Evolutionary conservation across 2,797 vertebrate species (phyloP).

Genomic region (Sitta carolinensis): DNA sequence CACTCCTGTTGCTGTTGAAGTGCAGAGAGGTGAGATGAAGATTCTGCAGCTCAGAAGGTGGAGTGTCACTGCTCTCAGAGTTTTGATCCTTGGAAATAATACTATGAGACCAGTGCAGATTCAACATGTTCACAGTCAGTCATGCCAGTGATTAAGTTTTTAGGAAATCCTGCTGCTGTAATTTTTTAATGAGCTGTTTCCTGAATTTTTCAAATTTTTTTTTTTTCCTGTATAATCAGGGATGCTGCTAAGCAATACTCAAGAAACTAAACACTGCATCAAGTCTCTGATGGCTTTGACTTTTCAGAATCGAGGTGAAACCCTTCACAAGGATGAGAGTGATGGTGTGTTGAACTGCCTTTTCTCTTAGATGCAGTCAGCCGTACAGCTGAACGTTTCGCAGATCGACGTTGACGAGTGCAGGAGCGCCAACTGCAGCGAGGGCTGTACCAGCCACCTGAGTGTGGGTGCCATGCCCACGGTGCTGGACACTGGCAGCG

Average conservation of each 20-base stretch:
- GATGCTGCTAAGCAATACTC: neutral
- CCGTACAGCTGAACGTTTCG: conserved; percentile 80
- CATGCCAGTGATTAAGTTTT: neutral
- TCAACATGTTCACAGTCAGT: neutral
- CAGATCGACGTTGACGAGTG: conserved; percentile 85
- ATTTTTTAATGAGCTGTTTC: neutral
- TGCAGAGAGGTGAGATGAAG: neutral
- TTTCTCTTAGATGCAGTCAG: conserved; percentile 81
- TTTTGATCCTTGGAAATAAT: neutral
- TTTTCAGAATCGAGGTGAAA: neutral
- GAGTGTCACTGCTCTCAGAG: neutral
- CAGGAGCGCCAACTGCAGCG: conserved; percentile 72
- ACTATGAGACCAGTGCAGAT: neutral
- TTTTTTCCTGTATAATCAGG: neutral
- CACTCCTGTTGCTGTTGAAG: neutral
- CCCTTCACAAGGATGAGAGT: neutral
- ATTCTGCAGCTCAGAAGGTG: neutral
- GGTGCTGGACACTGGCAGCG: conserved; percentile 78
- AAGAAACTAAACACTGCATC: neutral
- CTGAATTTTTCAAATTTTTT: neutral
- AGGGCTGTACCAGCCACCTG: conserved; percentile 74
- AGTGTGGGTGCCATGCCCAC: conserved; percentile 76
- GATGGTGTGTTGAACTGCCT: neutral
- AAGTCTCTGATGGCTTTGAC: neutral
- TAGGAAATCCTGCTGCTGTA: neutral